These are phyloP conservation scores for Axea sp. DNA, from an alignment of 2,888 invertebrate species.

Conservation along the genomic window DNA sequence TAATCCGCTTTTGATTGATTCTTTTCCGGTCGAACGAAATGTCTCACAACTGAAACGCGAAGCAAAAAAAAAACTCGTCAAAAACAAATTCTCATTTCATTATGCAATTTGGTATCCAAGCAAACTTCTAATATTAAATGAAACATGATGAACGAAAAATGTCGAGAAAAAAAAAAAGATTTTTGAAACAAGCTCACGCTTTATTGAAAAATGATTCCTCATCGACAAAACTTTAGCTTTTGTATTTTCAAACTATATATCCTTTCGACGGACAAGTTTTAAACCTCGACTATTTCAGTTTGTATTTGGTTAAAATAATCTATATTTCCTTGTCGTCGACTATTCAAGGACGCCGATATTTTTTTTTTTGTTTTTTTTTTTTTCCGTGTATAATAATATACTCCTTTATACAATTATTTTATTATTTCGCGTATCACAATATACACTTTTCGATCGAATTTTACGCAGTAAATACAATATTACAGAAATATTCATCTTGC, in stretches of 20 bases:
- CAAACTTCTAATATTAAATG: conserved; percentile 18
- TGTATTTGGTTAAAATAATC: conserved; percentile 66
- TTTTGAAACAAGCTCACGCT: conserved; percentile 61
- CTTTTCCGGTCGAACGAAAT: not conserved
- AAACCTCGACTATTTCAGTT: conserved; percentile 63
- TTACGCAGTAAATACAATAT: conserved; percentile 64
- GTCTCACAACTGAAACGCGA: too few relatives aligned
- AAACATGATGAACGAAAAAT: conserved; percentile 9
- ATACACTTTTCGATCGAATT: conserved; percentile 66
- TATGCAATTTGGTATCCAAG: conserved; percentile 45
- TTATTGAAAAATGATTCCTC: conserved; percentile 62
- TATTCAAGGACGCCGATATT: conserved; percentile 52
- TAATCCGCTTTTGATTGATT: conserved; percentile 32
- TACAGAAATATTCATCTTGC: conserved; percentile 59
- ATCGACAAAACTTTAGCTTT: conserved; percentile 65
- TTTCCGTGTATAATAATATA: conserved; percentile 61
- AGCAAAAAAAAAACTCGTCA: not conserved
- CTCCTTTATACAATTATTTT: conserved; percentile 70
- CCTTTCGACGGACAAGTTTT: conserved; percentile 63
- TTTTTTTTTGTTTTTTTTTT: conserved; percentile 16
- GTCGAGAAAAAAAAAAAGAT: not conserved
- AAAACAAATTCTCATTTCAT: conserved; percentile 50
- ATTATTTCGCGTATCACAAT: conserved; percentile 72
- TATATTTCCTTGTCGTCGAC: conserved; percentile 53
- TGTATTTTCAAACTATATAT: conserved; percentile 67